phyloP scores from a whole-genome alignment of 2,113 vertebrate genomes.

The Smithornis capensis region DNA sequence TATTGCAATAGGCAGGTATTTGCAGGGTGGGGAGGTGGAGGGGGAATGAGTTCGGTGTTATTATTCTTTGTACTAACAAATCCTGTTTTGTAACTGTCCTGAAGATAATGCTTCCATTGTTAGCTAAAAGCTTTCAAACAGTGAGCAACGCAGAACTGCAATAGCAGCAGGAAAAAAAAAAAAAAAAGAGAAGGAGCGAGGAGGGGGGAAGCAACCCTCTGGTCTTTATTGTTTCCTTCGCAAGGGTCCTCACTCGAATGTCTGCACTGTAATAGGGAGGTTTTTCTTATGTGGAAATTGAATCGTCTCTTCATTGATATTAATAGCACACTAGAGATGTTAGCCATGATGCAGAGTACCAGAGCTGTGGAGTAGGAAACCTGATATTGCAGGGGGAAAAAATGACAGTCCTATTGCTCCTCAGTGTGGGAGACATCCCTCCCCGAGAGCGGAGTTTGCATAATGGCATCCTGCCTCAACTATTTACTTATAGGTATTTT shows the following conservation, averaged over 20 bases:
- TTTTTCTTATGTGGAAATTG: constrained; percentile 83
- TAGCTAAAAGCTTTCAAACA: constrained; percentile 72
- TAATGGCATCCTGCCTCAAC: constrained; percentile 71
- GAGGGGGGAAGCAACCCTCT: not conserved
- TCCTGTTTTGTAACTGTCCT: constrained; percentile 77
- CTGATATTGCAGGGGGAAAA: constrained; percentile 72
- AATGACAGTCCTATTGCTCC: constrained; percentile 76
- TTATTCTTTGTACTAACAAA: constrained; percentile 74
- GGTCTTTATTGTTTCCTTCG: constrained; percentile 68
- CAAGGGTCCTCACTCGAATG: constrained; percentile 69
- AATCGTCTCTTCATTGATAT: constrained; percentile 87
- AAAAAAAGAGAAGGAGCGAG: not conserved
- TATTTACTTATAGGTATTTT: constrained; percentile 70
- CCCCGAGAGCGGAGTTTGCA: constrained; percentile 72
- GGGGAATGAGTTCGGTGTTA: constrained; percentile 36
- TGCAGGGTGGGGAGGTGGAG: not conserved
- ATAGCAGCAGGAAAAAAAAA: constrained; percentile 13
- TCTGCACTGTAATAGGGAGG: constrained; percentile 67
- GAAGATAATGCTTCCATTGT: constrained; percentile 77
- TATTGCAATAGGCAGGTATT: constrained; percentile 48
- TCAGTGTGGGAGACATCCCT: constrained; percentile 71
- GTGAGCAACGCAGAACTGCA: constrained; percentile 54
- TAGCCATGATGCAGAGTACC: constrained; percentile 74
- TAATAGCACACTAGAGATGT: constrained; percentile 85
- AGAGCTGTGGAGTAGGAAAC: constrained; percentile 77